Percentiles rank a stretch among this genome's conserved stretches.
Evolutionary conservation across 2,888 invertebrate species (phyloP).

Genomic region (Drosophila phalerata): DNA sequence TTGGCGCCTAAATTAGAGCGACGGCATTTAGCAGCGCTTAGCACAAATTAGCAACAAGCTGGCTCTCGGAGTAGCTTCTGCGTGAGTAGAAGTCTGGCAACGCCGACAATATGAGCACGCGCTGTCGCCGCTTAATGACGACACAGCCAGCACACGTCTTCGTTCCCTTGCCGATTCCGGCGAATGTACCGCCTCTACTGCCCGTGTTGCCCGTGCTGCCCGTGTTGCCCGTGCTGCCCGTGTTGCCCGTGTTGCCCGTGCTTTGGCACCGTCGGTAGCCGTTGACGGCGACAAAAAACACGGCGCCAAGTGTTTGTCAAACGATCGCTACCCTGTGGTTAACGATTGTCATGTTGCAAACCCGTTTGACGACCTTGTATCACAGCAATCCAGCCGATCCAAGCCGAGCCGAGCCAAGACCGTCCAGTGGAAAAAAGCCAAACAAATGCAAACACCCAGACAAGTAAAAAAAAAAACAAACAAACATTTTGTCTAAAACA

Average conservation of each 20-base stretch:
- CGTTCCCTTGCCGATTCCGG: slow-evolving; percentile 10
- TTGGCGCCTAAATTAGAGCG: slow-evolving; percentile 78
- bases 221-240: slow-evolving; percentile 13
- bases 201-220: too few species aligned
- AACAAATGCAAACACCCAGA: slow-evolving; percentile 71
- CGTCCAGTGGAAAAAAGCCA: slow-evolving; percentile 51
- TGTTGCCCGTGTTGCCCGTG: too few species aligned
- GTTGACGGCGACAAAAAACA: slow-evolving; percentile 76
- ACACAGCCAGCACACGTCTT: slow-evolving; percentile 46
- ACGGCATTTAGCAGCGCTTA: slow-evolving; percentile 77
- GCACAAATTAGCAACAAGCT: slow-evolving; percentile 70
- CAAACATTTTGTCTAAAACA: slow-evolving; percentile 44
- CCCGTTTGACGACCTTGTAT: slow-evolving; percentile 84
- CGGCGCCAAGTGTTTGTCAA: slow-evolving; percentile 82
- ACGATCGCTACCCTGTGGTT: slow-evolving; percentile 79
- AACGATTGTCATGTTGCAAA: slow-evolving; percentile 76
- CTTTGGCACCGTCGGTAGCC: slow-evolving; percentile 54
- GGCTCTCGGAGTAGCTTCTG: slow-evolving; percentile 9
- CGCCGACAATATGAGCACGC: slow-evolving; percentile 63
- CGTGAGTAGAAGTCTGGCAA: slow-evolving; percentile 49
- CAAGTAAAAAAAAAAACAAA: slow-evolving; percentile 39
- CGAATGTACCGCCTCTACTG: slow-evolving; percentile 15
- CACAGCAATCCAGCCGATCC: slow-evolving; percentile 71
- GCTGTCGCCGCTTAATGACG: slow-evolving; percentile 69
- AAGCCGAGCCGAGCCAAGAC: slow-evolving; percentile 18